These are phyloP conservation scores for Phrynocephalus guinanensis DNA, from an alignment of 2,797 vertebrate genomes.

Conservation along the genomic window DNA sequence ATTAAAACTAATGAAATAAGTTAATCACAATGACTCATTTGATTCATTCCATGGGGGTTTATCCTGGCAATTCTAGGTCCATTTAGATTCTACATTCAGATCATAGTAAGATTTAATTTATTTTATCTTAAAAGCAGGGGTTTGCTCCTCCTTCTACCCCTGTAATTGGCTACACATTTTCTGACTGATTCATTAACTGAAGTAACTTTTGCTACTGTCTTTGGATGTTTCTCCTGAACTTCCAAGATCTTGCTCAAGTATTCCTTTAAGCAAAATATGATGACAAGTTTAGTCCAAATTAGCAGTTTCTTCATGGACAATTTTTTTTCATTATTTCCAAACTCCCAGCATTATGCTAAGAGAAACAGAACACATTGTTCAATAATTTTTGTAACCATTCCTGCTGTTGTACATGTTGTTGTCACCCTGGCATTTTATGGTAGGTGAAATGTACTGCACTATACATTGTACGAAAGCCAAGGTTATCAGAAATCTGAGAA, in stretches of 20 bases:
- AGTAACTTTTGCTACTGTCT: not conserved
- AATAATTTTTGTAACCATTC: not conserved
- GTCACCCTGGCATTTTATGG: not conserved
- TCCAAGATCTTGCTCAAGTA: not conserved
- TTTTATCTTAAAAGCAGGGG: not conserved
- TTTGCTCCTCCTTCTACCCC: no score
- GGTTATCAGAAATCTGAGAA: not conserved
- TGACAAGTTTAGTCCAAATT: not conserved
- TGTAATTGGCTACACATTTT: not conserved
- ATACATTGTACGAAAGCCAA: not conserved
- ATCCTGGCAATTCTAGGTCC: conserved; percentile 4
- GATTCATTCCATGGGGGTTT: not conserved
- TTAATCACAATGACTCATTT: not conserved
- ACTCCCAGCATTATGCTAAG: not conserved
- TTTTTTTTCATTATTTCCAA: not conserved
- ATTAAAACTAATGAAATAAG: conserved; percentile 43
- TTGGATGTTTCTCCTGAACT: not conserved
- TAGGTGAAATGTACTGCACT: not conserved
- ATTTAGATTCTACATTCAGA: conserved; percentile 43
- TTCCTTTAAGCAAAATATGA: not conserved
- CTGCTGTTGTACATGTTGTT: not conserved
- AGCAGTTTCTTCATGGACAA: no score
- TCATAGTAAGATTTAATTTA: conserved; percentile 46
- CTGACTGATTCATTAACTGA: not conserved
- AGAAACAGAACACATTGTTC: not conserved